Evolutionary conservation across 1,140 invertebrate genomes (phyloP).

Genomic region (Drosophila pandora): DNA sequence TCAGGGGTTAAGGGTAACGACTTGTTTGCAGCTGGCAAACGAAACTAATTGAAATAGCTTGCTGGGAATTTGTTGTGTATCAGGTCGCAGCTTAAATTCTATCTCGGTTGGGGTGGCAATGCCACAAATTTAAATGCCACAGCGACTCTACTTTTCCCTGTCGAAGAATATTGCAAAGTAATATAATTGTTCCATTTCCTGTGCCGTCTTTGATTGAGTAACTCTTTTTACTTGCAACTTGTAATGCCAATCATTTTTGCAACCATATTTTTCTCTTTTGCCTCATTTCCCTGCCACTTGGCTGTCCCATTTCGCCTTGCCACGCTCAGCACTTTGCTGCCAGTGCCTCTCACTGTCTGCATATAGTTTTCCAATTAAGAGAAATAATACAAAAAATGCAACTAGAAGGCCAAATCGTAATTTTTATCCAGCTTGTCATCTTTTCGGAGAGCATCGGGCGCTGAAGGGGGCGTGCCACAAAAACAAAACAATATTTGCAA

Average conservation of each 20-base stretch:
- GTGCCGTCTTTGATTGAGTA: background rate
- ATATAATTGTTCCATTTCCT: background rate
- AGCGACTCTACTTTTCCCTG: background rate
- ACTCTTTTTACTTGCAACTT: constrained; percentile 7
- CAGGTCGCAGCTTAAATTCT: constrained; percentile 16
- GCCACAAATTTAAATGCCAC: background rate
- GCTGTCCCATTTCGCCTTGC: constrained; percentile 17
- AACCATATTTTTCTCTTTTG: constrained; percentile 1
- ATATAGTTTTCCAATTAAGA: constrained; percentile 74
- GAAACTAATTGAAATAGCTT: constrained; percentile 59
- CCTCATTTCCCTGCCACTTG: constrained; percentile 5
- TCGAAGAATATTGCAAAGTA: background rate
- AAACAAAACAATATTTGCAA: constrained; percentile 40
- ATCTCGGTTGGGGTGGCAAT: constrained; percentile 43
- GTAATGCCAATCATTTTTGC: constrained; percentile 17
- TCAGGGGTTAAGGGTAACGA: background rate
- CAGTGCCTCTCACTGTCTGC: constrained; percentile 23
- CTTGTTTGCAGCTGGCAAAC: constrained; percentile 61
- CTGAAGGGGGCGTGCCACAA: background rate
- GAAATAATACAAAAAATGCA: constrained; percentile 42
- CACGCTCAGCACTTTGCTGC: constrained; percentile 25
- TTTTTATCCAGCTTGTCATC: constrained; percentile 56
- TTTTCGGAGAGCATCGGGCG: constrained; percentile 12
- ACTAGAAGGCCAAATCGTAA: constrained; percentile 31
- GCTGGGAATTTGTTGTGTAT: constrained; percentile 43